Conservation (phyloP, 2,113 vertebrate genomes). For the Cryptomyrus ogoouensis region DNA sequence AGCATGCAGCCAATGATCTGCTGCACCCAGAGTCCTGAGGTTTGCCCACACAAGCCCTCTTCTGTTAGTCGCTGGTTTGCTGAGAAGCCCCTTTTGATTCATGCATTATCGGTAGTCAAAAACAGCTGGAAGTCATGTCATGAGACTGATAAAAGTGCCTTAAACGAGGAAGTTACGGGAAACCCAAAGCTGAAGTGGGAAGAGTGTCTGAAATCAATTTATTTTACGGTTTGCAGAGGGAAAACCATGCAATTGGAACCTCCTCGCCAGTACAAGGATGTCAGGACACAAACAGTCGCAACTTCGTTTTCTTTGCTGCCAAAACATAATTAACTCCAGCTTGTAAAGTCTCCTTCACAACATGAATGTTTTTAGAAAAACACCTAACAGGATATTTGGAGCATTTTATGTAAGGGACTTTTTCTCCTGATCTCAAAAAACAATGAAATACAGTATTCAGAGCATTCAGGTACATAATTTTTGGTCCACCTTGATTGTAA, state of each 20-base stretch:
- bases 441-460: not conserved
- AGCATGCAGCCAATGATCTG: not conserved
- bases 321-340: not conserved
- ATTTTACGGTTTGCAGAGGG: not conserved
- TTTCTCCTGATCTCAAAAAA: not conserved
- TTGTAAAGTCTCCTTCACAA: not conserved
- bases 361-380: conserved; percentile 2
- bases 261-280: not conserved
- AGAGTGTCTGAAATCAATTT: conserved; percentile 3
- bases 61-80: not conserved
- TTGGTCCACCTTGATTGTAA: not conserved
- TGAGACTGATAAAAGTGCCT: not conserved
- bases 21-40: not conserved
- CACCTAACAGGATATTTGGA: not conserved
- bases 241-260: not conserved
- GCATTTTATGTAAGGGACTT: not conserved
- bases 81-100: conserved; percentile 3
- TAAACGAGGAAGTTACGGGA: not conserved
- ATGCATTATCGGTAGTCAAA: not conserved
- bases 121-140: conserved; percentile 12
- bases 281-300: not conserved
- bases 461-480: not conserved
- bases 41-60: not conserved
- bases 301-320: not conserved
- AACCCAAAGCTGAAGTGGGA: not conserved